Evolutionary conservation across 2,113 vertebrate genomes (phyloP), one percentile per base, ranked within the genome.

Genomic region (Hucho hucho): DNA sequence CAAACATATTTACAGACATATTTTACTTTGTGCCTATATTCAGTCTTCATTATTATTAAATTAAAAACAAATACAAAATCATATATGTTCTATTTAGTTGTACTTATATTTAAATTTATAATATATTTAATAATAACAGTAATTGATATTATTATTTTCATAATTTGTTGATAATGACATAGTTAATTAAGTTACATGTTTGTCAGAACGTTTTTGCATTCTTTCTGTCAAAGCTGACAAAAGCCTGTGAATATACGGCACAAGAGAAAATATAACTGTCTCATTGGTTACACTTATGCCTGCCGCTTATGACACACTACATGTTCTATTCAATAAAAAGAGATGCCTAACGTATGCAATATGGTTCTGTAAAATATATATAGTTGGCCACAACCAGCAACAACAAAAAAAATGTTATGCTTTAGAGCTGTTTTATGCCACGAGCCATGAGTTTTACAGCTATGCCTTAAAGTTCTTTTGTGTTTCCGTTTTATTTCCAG

Each of bases 391-490:
- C 56, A 4, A 77, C 73, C 53, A 78, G 64, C 70, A 79, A 84
- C 70, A 75, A 72, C 75, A 75, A 28, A 64, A 72, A 76, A 75
- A 28, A 64, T 58, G 46, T 61, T 32, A 68, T 70, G n/a, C 76
- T 4, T 64, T 47, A 43, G 4, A 18, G 43, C 77, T n/a, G 0
- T 76, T 84, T 64, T 63, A 77, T 68, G 73, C 83, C 81, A 69
- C 18, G 2, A 43, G 37, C 9, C 9, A 28, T 32, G 76, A n/a
- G 32, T 84, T 83, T 79, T 75, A 79, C 37, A n/a, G 70, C 73
- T 73, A 29, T 65, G 65, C 28, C 11, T 43, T 84, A 80, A 58
- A 81, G 80, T 75, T 79, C 87, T 82, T 82, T 84, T 87, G 79
- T 66, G 58, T 78, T 75, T 46, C 18, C 64, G 64, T 68, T 83